Evolutionary conservation across 2,888 invertebrate species (phyloP), one percentile per base, ranked within the genome.

Genomic region (Nomada fucata): DNA sequence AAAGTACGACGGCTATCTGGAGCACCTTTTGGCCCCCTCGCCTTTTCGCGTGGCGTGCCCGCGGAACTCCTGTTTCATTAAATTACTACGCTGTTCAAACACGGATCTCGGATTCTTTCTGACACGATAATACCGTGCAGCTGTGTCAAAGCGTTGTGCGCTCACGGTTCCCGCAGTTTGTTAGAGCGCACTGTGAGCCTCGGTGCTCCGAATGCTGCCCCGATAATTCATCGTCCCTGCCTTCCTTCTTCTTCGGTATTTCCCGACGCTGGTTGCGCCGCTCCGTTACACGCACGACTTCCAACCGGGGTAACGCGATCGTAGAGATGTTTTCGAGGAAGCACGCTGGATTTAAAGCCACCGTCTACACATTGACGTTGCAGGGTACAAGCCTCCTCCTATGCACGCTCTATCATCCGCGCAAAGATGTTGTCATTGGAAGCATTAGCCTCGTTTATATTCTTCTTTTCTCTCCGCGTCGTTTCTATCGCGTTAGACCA

Each of bases 371-470:
- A 80, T 77, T 79, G 79, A 61, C 60, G 71, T 73, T 72, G 76
- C 67, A 63, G 57, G 26, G 76, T 76, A 87, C 86, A 89, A 89
- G 88, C 82, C 75, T 61, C 76, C 76, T 78, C 77, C 87, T 88
- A 80, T 90, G 84, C 81, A 76, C 75, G 85, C 76, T 84, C 83
- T 84, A 82, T 82, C 87, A 88, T 86, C 83, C 85, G 86, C 86
- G 84, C 83, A 84, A 87, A 90, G 90, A 91, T 91, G 90, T 90
- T 90, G 90, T 91, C 91, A 88, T 90, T 89, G 86, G 82, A 89
- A 82, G 86, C 89, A 88, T 90, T 91, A 90, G 87, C 88, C 90
- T 88, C 87, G 82, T 87, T 89, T 84, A 83, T 82, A 70, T 79
- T 74, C 72, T 72, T 76, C 78, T 74, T 70, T 83, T 76, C 71